Evolutionary conservation across 2,888 invertebrate genomes (phyloP).

Genomic region (Amphipoea lucens): DNA sequence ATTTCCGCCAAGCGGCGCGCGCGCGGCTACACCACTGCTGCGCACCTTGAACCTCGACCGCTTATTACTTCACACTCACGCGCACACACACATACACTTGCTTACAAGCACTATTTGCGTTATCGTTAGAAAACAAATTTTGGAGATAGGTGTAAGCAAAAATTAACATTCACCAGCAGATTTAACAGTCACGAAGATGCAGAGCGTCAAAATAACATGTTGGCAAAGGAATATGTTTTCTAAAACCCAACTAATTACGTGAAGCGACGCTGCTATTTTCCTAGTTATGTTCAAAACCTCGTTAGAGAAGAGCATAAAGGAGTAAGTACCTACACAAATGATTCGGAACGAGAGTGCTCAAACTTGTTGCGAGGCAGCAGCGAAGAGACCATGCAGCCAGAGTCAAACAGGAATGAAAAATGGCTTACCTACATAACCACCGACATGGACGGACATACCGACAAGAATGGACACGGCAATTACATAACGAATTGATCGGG

Average conservation of each 20-base stretch:
- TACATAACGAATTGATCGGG: not conserved
- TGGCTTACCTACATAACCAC: not conserved
- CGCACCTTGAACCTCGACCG: constrained; percentile 58
- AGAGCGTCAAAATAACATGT: not conserved
- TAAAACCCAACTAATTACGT: not conserved
- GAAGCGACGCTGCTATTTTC: not conserved
- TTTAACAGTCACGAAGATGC: not conserved
- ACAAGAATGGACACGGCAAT: not conserved
- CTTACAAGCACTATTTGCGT: constrained; percentile 2
- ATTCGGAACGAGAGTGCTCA: not conserved
- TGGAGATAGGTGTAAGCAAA: not conserved
- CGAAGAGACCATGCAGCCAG: not conserved
- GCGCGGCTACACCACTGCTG: constrained; percentile 5
- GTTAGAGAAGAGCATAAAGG: not conserved
- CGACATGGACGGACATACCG: not conserved
- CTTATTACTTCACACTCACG: constrained; percentile 39
- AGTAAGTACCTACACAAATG: not conserved
- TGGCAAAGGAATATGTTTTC: not conserved
- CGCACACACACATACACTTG: constrained; percentile 7
- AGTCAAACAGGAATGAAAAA: not conserved
- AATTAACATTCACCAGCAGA: not conserved
- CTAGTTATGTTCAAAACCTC: not conserved
- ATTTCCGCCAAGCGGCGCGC: constrained; percentile 1
- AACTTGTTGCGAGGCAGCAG: not conserved
- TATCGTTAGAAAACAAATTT: constrained; percentile 6